These are phyloP conservation scores for Pristiophorus japonicus DNA, from an alignment of 2,113 vertebrate species.

Conservation along the genomic window DNA sequence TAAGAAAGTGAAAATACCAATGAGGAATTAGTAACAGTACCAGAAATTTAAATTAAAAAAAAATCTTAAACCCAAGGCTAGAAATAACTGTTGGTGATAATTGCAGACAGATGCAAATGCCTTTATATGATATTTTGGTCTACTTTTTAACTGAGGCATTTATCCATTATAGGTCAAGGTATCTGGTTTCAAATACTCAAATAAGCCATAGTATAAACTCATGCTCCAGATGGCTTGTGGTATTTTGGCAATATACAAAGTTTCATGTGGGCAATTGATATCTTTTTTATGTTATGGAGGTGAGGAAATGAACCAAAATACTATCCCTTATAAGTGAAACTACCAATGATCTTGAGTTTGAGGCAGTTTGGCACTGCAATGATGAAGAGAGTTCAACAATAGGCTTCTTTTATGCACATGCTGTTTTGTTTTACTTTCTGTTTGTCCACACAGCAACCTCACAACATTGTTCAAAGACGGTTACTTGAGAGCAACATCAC, in stretches of 20 bases:
- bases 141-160: not conserved
- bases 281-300: not conserved
- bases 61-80: not conserved
- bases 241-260: not conserved
- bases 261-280: not conserved
- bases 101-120: not conserved
- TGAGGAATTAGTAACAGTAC: not conserved
- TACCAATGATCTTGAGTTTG: not conserved
- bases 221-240: not conserved
- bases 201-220: not conserved
- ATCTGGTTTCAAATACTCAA: not conserved
- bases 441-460: slow-evolving; percentile 69
- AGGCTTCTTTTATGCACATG: not conserved
- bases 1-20: too few relatives aligned
- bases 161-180: not conserved
- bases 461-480: slow-evolving; percentile 80
- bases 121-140: not conserved
- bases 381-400: not conserved
- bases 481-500: slow-evolving; percentile 77
- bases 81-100: not conserved
- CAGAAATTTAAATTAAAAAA: not conserved
- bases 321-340: not conserved
- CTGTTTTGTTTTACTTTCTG: not conserved
- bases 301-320: not conserved
- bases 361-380: not conserved